These are phyloP conservation scores for Trichomalopsis sarcophagae DNA, from an alignment of 1,140 invertebrate genomes.

Conservation along the genomic window DNA sequence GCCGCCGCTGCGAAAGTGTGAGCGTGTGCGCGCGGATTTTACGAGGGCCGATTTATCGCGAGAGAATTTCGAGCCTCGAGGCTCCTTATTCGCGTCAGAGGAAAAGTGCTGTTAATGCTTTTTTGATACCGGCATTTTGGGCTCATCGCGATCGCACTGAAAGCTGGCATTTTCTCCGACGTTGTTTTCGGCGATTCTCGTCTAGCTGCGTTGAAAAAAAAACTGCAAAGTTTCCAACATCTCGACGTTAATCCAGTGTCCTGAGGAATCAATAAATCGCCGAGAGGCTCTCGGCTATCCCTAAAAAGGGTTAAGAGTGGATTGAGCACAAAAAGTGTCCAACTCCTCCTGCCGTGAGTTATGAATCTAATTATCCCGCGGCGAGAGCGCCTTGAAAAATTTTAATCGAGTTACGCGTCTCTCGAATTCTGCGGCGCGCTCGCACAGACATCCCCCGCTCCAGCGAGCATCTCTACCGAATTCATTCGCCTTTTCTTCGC, in stretches of 20 bases:
- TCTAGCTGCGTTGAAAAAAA: no score
- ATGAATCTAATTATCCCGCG: constrained; percentile 37
- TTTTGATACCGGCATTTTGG: not conserved
- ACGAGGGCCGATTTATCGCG: not conserved
- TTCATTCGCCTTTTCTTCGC: constrained; percentile 24
- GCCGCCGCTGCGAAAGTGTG: not conserved
- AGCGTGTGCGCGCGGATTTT: not conserved
- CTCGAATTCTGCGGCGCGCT: not conserved
- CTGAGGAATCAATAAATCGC: not conserved
- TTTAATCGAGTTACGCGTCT: constrained; percentile 41
- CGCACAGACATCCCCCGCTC: not conserved
- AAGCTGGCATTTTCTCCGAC: not conserved
- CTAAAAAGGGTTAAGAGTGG: not conserved
- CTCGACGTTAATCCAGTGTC: not conserved
- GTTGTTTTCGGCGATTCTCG: not conserved
- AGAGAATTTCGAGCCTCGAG: not conserved
- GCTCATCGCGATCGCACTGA: not conserved
- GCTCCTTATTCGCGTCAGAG: not conserved
- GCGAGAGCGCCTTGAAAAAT: not conserved
- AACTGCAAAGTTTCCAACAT: no score
- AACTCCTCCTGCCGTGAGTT: constrained; percentile 7
- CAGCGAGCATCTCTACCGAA: not conserved
- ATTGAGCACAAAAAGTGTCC: not conserved
- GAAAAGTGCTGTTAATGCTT: constrained; percentile 26
- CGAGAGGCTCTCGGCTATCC: not conserved